Evolutionary conservation across 2,113 vertebrate genomes (phyloP).

Genomic region (Cervus canadensis): DNA sequence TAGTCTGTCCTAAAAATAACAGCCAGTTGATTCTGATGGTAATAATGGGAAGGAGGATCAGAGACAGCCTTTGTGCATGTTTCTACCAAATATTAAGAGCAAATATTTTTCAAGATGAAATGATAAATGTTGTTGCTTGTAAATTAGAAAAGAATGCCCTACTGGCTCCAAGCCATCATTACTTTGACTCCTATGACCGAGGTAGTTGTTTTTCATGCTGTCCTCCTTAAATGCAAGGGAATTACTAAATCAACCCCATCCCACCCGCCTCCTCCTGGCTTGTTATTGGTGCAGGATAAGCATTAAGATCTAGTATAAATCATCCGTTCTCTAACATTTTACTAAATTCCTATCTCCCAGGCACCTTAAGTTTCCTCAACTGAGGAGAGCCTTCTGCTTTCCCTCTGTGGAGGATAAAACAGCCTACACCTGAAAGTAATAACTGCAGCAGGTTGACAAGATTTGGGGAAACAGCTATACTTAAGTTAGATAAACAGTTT

Average conservation of each 20-base stretch:
- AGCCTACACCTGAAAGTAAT: neutral
- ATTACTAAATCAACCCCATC: neutral
- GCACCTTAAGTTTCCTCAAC: neutral
- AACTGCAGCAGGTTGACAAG: neutral
- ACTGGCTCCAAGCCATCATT: neutral
- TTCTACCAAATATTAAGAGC: neutral
- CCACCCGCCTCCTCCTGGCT: neutral
- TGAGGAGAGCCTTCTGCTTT: neutral
- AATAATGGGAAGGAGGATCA: neutral
- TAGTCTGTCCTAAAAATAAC: neutral
- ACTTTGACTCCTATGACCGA: neutral
- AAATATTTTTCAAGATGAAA: slow-evolving; percentile 40
- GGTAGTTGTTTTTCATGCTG: neutral
- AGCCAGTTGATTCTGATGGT: neutral
- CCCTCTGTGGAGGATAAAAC: neutral
- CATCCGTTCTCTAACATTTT: neutral
- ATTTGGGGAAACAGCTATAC: neutral
- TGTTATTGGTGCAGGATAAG: neutral
- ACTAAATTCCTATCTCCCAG: neutral
- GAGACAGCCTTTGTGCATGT: neutral
- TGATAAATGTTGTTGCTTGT: neutral
- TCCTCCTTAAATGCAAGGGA: neutral
- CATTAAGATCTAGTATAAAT: neutral
- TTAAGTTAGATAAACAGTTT: neutral
- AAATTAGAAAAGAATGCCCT: neutral